Evolutionary conservation across 2,797 vertebrate species (phyloP), one percentile per base, ranked within the genome.

Genomic region (Xenentodon cancila): DNA sequence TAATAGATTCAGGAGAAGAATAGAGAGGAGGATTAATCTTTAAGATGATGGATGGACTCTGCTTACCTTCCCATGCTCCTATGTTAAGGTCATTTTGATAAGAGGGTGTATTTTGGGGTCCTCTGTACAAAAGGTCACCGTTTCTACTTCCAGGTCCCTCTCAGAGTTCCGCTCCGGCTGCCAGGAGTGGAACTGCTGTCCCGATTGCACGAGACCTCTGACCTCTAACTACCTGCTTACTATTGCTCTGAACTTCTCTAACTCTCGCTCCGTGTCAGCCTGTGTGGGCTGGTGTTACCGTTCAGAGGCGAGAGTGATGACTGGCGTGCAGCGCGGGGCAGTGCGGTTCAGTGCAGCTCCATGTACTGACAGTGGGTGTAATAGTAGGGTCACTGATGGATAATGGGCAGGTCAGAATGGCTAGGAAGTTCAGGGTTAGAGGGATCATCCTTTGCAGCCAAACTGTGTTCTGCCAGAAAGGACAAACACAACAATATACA

Each of bases 51-150:
- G 90, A 94, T 92, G 89, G 80, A 84, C 84, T 87, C 69, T 68
- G 79, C 75, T 84, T 53, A 86, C 90, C 88, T 92, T 93, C 93
- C 89, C 91, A 91, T 89, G 91, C 92, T 91, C 89, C 80, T 60
- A 75, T 73, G 68, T 73, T 87, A 86, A 92, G 92, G 92, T 93
- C 92, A 89, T 92, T 90, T 85, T 91, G 91, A 93, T 92, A 92
- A 90, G 88, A 84, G 81, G 83, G 87, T 89, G 85, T 92, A 91
- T 92, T 92, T 92, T 91, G 88, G 86, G 90, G 86, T 87, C 80
- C 71, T 63, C 80, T 73, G 85, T 82, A 90, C 90, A 87, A 90
- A 90, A 89, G 90, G 90, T 90, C 91, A 82, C 84, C 79, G 37
- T 90, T 89, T 93, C 90, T 88, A 84, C 90, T 92, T 92, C 92